Evolutionary conservation across 2,113 vertebrate genomes (phyloP).

Genomic region (Nyctereutes procyonoides): DNA sequence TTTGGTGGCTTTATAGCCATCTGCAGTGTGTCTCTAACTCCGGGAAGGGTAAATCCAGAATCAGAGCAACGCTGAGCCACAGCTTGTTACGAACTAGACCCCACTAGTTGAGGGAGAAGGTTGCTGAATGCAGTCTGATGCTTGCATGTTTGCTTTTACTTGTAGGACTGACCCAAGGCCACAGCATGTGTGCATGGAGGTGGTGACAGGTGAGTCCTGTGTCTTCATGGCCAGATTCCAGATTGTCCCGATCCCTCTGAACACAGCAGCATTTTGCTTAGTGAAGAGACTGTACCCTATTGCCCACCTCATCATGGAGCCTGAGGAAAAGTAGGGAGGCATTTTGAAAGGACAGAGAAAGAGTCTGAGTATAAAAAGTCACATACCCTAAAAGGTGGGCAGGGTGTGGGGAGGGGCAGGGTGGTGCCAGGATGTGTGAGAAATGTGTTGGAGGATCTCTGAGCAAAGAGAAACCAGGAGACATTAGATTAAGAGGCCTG

Average conservation of each 20-base stretch:
- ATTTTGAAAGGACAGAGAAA: not conserved
- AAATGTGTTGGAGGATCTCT: not conserved
- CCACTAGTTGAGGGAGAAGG: not conserved
- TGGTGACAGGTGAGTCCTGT: constrained; percentile 81
- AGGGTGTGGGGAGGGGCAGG: too few species aligned
- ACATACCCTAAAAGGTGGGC: not conserved
- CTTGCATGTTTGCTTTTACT: constrained; percentile 60
- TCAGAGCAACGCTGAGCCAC: not conserved
- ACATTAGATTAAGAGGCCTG: not conserved
- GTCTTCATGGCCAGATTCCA: not conserved
- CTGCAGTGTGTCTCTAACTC: not conserved
- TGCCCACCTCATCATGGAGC: not conserved
- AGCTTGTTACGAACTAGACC: not conserved
- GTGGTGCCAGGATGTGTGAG: not conserved
- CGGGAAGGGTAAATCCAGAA: not conserved
- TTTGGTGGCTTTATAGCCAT: not conserved
- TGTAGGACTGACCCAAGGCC: constrained; percentile 73
- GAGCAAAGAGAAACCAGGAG: not conserved
- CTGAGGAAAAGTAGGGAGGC: not conserved
- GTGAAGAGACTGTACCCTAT: not conserved
- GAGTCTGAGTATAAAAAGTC: not conserved
- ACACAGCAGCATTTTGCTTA: not conserved
- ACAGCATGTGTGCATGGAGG: constrained; percentile 63
- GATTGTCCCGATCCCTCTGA: not conserved
- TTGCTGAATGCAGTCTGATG: not conserved